Evolutionary conservation across 2,113 vertebrate species (phyloP), one percentile per base, ranked within the genome.

Genomic region (Carassius gibelio): DNA sequence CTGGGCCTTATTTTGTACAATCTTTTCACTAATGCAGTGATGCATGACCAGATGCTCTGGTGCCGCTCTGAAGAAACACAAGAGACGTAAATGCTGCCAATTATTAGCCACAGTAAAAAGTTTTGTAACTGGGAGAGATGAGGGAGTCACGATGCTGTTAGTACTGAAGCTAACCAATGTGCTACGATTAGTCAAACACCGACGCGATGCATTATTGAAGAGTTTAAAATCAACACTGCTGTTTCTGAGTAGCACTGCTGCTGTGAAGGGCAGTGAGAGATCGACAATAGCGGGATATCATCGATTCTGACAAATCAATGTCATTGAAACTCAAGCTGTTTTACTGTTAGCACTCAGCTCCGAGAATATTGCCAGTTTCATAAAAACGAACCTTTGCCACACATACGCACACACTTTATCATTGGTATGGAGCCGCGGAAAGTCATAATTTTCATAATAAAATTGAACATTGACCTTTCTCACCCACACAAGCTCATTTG

Each of bases 361-460:
- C 23, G 42, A 75, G 71, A 75, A 75, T 75, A 75, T 75, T 48
- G n/a, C 52, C 10, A 3, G 76, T 61, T 78, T 78, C 55, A 78
- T 59, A 42, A 61, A 78, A 78, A 38, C 13, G 11, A 62, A 23
- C 36, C 36, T 45, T 62, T 26, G 34, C 57, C 55, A 62, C 36
- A 23, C 76, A 42, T 42, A 42, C 7, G 4, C 23, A 10, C 30
- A 55, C 17, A 55, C 52, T 7, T 55, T 55, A 19, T 78, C 42
- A 62, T 62, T 80, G 57, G 57, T 17, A n/a, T 62, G 36, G 21
- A 80, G 77, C 21, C 5, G 1, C n/a, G 2, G 59, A 80, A 80
- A 80, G 36, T 36, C 26, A 83, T 72, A 21, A 61, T 62, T 19
- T 69, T 83, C 64, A 72, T 79, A 84, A 79, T 79, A 61, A 62